phyloP scores from a whole-genome alignment of 2,797 vertebrate species.

The Pogoniulus pusillus region DNA sequence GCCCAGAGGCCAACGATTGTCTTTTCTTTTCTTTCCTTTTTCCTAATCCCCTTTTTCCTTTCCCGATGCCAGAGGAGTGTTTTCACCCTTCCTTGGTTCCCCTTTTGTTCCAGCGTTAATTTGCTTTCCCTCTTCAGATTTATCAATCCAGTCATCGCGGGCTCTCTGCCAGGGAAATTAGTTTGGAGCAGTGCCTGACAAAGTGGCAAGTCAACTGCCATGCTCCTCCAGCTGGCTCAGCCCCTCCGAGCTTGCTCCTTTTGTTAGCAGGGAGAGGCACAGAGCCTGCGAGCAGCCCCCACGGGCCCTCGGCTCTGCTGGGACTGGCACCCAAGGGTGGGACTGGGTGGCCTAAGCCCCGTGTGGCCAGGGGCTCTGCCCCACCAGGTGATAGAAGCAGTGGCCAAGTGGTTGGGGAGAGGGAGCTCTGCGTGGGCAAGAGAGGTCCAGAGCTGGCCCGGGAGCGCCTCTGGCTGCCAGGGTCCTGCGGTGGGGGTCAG shows the following conservation, averaged over 20 bases:
- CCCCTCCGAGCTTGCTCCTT: conserved; percentile 56
- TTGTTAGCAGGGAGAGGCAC: conserved; percentile 23
- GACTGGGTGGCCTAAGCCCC: accelerated
- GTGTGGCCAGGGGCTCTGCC: accelerated
- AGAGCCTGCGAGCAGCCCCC: neutral
- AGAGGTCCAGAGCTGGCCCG: neutral
- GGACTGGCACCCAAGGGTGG: neutral
- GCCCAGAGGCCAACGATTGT: neutral
- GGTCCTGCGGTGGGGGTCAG: accelerated
- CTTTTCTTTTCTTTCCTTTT: neutral
- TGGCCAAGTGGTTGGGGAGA: neutral
- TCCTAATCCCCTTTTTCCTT: conserved; percentile 10
- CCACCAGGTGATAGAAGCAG: accelerated
- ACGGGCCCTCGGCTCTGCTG: accelerated
- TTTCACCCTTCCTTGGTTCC: conserved; percentile 45
- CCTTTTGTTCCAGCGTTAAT: conserved; percentile 68
- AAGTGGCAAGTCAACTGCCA: conserved; percentile 69
- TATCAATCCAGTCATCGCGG: conserved; percentile 72
- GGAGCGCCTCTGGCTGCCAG: accelerated
- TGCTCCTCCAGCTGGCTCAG: conserved; percentile 62
- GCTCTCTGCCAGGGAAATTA: conserved; percentile 71
- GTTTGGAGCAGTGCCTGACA: conserved; percentile 69
- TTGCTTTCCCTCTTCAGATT: conserved; percentile 71
- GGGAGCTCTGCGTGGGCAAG: neutral
- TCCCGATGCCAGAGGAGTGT: conserved; percentile 17